Percentiles rank a stretch among this genome's conserved stretches.
These are phyloP conservation scores for Sinonovacula constricta DNA, from an alignment of 1,140 invertebrate species.

Conservation along the genomic window DNA sequence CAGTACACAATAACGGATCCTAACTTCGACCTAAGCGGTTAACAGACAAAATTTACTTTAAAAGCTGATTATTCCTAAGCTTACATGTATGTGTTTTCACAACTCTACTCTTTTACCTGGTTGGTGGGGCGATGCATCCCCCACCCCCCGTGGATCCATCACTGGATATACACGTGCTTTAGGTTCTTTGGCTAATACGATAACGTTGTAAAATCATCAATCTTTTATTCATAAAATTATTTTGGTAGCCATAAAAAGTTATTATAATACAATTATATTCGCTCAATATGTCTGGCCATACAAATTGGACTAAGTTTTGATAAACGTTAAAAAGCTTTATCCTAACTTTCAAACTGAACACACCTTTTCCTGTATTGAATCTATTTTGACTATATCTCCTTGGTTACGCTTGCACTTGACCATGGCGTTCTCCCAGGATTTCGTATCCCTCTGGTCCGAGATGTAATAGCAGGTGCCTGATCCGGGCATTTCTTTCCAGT, in stretches of 20 bases:
- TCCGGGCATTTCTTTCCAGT: slow-evolving; percentile 40
- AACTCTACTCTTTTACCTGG: no score
- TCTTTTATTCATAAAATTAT: neutral
- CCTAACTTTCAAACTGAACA: neutral
- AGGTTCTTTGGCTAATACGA: neutral
- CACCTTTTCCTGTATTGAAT: slow-evolving; percentile 46
- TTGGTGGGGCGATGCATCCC: no score
- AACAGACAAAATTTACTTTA: no score
- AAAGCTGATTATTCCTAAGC: no score
- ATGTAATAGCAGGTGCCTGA: slow-evolving; percentile 41
- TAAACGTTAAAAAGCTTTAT: neutral
- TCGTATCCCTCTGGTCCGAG: slow-evolving; percentile 20
- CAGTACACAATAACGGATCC: no score
- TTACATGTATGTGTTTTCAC: no score
- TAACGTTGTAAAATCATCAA: neutral
- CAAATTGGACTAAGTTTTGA: neutral
- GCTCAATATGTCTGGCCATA: neutral
- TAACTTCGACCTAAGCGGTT: no score
- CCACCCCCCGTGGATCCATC: no score
- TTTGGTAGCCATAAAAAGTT: neutral
- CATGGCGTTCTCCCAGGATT: slow-evolving; percentile 47
- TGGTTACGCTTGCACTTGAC: slow-evolving; percentile 26
- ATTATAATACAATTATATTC: neutral
- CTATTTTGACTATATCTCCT: slow-evolving; percentile 44
- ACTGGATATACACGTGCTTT: neutral